phyloP scores from a whole-genome alignment of 2,888 invertebrate species.

The Xylota sylvarum region DNA sequence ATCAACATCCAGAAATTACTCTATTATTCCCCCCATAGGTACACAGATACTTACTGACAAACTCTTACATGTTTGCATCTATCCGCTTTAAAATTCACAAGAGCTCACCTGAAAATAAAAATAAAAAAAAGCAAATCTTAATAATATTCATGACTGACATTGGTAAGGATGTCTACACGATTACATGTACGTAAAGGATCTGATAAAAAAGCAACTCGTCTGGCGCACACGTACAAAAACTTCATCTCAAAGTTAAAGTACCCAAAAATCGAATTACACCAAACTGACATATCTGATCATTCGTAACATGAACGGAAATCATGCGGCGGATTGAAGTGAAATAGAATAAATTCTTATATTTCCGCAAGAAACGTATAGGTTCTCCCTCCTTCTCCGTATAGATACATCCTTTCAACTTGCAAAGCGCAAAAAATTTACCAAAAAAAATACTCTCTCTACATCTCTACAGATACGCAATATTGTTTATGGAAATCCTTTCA shows the following conservation, averaged over 20 bases:
- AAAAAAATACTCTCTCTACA: slow-evolving; percentile 15
- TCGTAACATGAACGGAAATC: slow-evolving; percentile 45
- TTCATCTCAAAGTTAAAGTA: neutral
- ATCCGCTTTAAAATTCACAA: neutral
- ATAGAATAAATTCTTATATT: neutral
- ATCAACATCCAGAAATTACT: no score
- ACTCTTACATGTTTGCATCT: no score
- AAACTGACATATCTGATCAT: slow-evolving; percentile 44
- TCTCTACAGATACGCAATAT: neutral
- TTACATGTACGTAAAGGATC: neutral
- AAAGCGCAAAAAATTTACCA: slow-evolving; percentile 13
- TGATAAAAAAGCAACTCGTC: neutral
- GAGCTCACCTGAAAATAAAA: neutral
- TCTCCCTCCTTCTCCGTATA: neutral
- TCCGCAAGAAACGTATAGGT: neutral
- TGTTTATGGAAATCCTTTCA: slow-evolving; percentile 50
- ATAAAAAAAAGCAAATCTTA: neutral
- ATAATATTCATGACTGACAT: neutral
- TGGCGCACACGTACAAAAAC: neutral
- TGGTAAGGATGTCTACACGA: neutral
- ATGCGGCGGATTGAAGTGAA: slow-evolving; percentile 33
- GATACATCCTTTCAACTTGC: neutral
- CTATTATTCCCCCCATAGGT: no score
- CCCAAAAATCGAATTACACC: slow-evolving; percentile 40
- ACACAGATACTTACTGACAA: no score